These are phyloP conservation scores for Cabera pusaria DNA, from an alignment of 2,888 invertebrate genomes.

Conservation along the genomic window DNA sequence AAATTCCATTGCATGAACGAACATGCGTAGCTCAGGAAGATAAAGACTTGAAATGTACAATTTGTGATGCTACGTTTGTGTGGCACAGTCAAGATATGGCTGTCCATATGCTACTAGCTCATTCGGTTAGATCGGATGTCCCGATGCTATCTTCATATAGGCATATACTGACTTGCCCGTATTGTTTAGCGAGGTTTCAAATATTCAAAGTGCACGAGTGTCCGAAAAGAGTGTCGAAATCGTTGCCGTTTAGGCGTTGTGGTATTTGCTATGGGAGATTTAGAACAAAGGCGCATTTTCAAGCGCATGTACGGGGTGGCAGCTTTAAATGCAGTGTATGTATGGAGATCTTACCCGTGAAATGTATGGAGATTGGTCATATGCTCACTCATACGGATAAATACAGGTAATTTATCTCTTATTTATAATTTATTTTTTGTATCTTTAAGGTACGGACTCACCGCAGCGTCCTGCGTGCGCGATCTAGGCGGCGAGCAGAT, in stretches of 20 bases:
- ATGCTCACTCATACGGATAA: conserved; percentile 40
- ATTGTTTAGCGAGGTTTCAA: conserved; percentile 19
- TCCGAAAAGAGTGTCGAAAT: background rate
- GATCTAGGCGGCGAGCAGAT: too few relatives aligned
- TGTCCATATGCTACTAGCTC: conserved; percentile 35
- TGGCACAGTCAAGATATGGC: background rate
- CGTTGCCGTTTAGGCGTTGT: too few relatives aligned
- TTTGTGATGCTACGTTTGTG: conserved; percentile 4
- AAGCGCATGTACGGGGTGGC: conserved; percentile 11
- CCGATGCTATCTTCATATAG: conserved; percentile 12
- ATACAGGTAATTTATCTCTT: too few relatives aligned
- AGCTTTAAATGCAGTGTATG: conserved; percentile 40
- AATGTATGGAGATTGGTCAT: conserved; percentile 46
- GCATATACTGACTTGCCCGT: conserved; percentile 24
- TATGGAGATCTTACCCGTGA: background rate
- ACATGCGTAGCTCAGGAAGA: too few relatives aligned
- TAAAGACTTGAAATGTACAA: too few relatives aligned
- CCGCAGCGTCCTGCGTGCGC: too few relatives aligned
- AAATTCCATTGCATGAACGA: too few relatives aligned
- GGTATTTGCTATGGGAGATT: conserved; percentile 38
- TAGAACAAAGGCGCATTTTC: conserved; percentile 17
- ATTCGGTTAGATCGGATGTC: conserved; percentile 47
- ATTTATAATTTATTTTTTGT: too few relatives aligned
- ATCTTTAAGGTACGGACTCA: too few relatives aligned
- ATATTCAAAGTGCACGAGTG: conserved; percentile 37